phyloP scores from a whole-genome alignment of 2,113 vertebrate species.

The Pan troglodytes region NHGRI_mPanTro3-v2.1_pri NC_072410.2:78258501-78259000 shows the following conservation, averaged over 20 bases:
- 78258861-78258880: not conserved
- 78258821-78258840: slow-evolving; percentile 33
- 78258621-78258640: slow-evolving; percentile 76
- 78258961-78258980: slow-evolving; percentile 42
- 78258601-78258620: slow-evolving; percentile 76
- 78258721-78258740: slow-evolving; percentile 72
- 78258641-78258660: slow-evolving; percentile 72
- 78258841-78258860: not conserved
- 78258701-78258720: slow-evolving; percentile 70
- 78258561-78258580: slow-evolving; percentile 76
- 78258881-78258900: not conserved
- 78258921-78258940: slow-evolving; percentile 3
- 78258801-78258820: slow-evolving; percentile 52
- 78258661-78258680: slow-evolving; percentile 67
- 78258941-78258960: not conserved
- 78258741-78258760: slow-evolving; percentile 68
- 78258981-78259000: not conserved
- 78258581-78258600: slow-evolving; percentile 79
- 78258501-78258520: slow-evolving; percentile 73
- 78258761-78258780: slow-evolving; percentile 70
- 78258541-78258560: slow-evolving; percentile 77
- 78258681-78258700: slow-evolving; percentile 79
- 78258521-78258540: slow-evolving; percentile 69
- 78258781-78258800: slow-evolving; percentile 60
- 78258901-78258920: not conserved